Conservation (phyloP, 1,140 invertebrate genomes). For the Saccostrea echinata region DNA sequence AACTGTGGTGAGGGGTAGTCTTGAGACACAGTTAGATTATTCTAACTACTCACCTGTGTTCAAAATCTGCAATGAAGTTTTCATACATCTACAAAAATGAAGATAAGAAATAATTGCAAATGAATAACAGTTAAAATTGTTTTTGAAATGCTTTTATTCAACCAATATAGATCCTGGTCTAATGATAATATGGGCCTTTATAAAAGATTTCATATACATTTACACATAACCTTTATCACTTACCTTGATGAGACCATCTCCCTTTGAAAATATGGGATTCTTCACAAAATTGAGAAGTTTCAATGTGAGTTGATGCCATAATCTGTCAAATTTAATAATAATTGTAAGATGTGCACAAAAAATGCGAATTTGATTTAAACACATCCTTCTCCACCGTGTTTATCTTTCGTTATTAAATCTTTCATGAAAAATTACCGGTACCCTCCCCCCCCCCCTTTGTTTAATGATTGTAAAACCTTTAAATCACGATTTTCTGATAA, state of each 20-base stretch:
- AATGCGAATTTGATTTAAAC: no score
- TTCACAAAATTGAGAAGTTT: conserved; percentile 92
- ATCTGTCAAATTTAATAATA: conserved; percentile 82
- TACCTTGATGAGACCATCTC: conserved; percentile 85
- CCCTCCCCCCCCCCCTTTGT: not conserved
- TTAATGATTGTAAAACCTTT: not conserved
- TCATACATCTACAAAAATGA: conserved; percentile 89
- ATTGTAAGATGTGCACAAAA: not conserved
- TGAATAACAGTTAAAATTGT: no score
- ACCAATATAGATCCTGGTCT: no score
- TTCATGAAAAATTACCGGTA: not conserved
- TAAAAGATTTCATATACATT: not conserved
- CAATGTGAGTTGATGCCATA: conserved; percentile 98
- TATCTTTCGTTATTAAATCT: not conserved
- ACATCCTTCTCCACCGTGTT: no score
- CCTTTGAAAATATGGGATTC: conserved; percentile 88
- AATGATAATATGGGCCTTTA: no score
- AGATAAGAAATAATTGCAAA: no score
- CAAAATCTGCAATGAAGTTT: conserved; percentile 95
- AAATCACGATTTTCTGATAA: not conserved
- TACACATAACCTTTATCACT: not conserved
- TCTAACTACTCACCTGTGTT: conserved; percentile 85
- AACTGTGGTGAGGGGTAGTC: no score
- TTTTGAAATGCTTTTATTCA: no score
- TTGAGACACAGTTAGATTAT: no score